Evolutionary conservation across 2,113 vertebrate genomes (phyloP).

Genomic region (Tragulus kanchil): DNA sequence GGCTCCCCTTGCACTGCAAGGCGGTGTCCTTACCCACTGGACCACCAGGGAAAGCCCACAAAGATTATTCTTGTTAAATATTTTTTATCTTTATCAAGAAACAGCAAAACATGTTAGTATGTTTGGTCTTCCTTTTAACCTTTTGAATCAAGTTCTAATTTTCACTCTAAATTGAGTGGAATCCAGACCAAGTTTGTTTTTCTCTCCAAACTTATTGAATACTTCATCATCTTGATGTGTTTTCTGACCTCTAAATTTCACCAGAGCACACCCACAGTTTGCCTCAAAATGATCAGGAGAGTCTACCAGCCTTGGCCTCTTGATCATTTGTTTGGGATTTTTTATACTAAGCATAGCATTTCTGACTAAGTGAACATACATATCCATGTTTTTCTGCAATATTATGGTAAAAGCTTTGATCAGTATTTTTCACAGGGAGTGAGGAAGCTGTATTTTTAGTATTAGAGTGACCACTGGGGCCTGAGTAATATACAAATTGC

Average conservation of each 20-base stretch:
- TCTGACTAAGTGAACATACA: slow-evolving; percentile 26
- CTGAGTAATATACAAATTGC: slow-evolving; percentile 68
- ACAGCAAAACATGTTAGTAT: background rate
- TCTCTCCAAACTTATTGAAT: background rate
- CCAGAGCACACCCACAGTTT: slow-evolving; percentile 50
- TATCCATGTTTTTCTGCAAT: slow-evolving; percentile 43
- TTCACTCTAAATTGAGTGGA: background rate
- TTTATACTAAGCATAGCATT: slow-evolving; percentile 50
- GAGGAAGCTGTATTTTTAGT: slow-evolving; percentile 75
- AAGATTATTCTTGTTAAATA: background rate
- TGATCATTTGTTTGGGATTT: slow-evolving; percentile 49
- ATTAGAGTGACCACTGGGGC: slow-evolving; percentile 77
- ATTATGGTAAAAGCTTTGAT: slow-evolving; percentile 50
- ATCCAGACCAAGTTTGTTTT: background rate
- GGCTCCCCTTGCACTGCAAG: too few relatives aligned
- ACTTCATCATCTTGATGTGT: background rate
- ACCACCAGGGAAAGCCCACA: background rate
- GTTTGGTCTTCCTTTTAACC: background rate
- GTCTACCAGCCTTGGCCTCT: background rate
- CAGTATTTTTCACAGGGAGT: slow-evolving; percentile 49
- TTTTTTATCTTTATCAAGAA: background rate
- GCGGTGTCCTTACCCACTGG: too few relatives aligned
- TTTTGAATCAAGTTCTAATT: background rate
- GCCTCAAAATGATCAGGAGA: slow-evolving; percentile 7
- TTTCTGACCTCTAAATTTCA: slow-evolving; percentile 49